Percentiles rank a stretch among this genome's conserved stretches.
phyloP scores from a whole-genome alignment of 1,140 invertebrate genomes.

The Orchestia grillus region DNA sequence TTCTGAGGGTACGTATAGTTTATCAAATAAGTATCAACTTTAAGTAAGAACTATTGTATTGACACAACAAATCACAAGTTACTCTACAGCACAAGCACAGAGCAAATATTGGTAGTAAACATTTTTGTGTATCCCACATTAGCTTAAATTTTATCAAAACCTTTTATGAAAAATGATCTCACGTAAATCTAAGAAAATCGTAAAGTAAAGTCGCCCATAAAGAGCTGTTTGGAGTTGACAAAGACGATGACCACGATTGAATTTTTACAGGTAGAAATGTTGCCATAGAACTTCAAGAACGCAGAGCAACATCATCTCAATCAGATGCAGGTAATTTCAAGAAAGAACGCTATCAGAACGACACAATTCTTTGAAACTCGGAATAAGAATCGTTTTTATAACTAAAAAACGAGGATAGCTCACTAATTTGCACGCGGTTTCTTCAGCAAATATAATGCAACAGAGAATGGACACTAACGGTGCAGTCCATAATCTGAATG shows the following conservation, averaged over 20 bases:
- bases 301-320: background rate
- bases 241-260: background rate
- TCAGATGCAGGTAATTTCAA: background rate
- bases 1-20: background rate
- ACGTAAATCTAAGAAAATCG: background rate
- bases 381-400: too few species aligned
- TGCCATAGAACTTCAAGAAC: background rate
- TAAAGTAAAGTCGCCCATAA: background rate
- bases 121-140: background rate
- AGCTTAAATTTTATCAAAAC: background rate
- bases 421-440: background rate
- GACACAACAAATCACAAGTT: background rate
- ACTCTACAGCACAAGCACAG: background rate
- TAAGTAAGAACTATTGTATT: background rate
- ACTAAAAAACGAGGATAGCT: background rate
- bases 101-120: background rate
- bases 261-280: background rate
- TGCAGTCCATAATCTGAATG: too few species aligned
- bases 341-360: too few species aligned
- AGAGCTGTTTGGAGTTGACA: background rate
- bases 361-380: too few species aligned
- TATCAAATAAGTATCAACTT: background rate
- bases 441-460: background rate
- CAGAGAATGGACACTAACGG: background rate
- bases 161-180: background rate